Conservation (phyloP, 2,113 vertebrate species). For the Promerops cafer region DNA sequence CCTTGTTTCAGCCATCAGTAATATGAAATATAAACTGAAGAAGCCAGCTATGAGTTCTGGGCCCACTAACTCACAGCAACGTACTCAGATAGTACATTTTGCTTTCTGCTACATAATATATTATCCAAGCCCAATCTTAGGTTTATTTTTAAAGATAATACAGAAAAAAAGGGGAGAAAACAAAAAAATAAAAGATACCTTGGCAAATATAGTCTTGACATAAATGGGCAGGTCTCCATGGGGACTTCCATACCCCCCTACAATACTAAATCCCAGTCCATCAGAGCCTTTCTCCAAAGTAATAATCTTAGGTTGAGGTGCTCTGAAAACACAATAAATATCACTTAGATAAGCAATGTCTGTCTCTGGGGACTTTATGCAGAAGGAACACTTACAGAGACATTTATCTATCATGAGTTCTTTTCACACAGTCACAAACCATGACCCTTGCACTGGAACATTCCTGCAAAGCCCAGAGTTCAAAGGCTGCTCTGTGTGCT, state of each 20-base stretch:
- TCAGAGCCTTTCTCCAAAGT: conserved; percentile 92
- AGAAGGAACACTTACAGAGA: conserved; percentile 40
- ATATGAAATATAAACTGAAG: conserved; percentile 3
- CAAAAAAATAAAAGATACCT: conserved; percentile 75
- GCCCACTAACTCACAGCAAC: background rate
- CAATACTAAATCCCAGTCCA: conserved; percentile 95
- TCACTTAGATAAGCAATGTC: conserved; percentile 54
- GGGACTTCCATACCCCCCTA: conserved; percentile 92
- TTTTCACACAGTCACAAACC: background rate
- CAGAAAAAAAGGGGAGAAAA: conserved; percentile 13
- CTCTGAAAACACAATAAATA: conserved; percentile 79
- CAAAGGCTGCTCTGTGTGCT: background rate
- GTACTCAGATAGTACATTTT: background rate
- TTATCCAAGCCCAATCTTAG: conserved; percentile 22
- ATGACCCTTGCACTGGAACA: background rate
- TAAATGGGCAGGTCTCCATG: conserved; percentile 98
- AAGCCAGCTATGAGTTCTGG: background rate
- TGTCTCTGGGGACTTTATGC: conserved; percentile 14
- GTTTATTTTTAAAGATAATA: conserved; percentile 7
- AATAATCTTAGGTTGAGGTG: conserved; percentile 82
- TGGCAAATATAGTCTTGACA: conserved; percentile 96
- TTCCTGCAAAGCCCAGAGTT: background rate
- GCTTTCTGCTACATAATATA: background rate
- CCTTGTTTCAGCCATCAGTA: background rate
- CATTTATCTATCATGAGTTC: background rate